phyloP scores from a whole-genome alignment of 2,113 vertebrate genomes.

The Myrmecophaga tridactyla region DNA sequence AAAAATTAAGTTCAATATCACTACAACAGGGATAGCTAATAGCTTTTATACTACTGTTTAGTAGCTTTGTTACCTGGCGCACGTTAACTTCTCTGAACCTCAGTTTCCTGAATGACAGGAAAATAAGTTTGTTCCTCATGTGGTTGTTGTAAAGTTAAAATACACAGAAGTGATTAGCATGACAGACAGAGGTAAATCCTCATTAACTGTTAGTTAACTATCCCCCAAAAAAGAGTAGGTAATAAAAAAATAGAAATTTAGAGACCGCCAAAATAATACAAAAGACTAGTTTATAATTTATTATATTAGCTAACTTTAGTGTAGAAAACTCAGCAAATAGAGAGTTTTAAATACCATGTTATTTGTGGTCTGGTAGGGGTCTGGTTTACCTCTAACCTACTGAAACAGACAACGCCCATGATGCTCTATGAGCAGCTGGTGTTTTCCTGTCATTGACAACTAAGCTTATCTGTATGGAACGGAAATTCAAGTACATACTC shows the following conservation, averaged over 20 bases:
- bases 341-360: not conserved
- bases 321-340: not conserved
- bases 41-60: not conserved
- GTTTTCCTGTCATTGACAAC: constrained; percentile 28
- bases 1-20: not conserved
- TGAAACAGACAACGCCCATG: not conserved
- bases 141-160: not conserved
- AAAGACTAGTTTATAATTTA: not conserved
- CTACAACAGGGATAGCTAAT: not conserved
- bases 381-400: not conserved
- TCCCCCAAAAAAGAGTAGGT: not conserved
- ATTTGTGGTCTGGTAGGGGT: not conserved
- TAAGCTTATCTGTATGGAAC: not conserved
- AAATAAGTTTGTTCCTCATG: not conserved
- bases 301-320: constrained; percentile 26
- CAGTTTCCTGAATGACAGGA: not conserved
- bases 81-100: not conserved
- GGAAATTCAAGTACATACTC: constrained; percentile 29
- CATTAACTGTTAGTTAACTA: not conserved
- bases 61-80: not conserved
- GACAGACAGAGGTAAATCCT: not conserved
- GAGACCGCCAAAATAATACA: not conserved
- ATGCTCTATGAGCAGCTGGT: not conserved
- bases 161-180: not conserved
- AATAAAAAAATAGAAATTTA: not conserved